Evolutionary conservation across 2,113 vertebrate genomes (phyloP).

Genomic region (Lepisosteus oculatus): DNA sequence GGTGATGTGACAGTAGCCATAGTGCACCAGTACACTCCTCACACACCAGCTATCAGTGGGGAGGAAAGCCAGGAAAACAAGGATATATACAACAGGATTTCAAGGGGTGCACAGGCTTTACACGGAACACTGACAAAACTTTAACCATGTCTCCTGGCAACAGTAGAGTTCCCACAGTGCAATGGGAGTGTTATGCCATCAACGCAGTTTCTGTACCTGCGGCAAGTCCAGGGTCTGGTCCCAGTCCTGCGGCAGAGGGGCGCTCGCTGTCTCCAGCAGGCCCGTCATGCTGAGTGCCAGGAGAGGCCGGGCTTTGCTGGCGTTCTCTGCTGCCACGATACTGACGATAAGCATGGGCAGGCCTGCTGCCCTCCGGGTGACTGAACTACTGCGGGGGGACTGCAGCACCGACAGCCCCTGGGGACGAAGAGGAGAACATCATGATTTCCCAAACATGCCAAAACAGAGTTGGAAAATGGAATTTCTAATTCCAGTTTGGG

Average conservation of each 20-base stretch:
- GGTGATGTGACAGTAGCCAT: too few species aligned
- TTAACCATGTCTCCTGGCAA: too few species aligned
- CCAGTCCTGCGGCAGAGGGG: conserved; percentile 62
- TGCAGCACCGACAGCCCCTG: conserved; percentile 70
- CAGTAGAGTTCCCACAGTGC: too few species aligned
- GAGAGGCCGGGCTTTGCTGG: conserved; percentile 54
- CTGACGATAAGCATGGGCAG: conserved; percentile 83
- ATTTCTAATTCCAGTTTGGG: too few species aligned
- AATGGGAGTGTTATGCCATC: not conserved
- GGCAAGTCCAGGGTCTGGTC: conserved; percentile 84
- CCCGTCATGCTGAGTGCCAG: conserved; percentile 60
- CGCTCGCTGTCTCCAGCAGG: conserved; percentile 61
- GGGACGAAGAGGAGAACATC: not conserved
- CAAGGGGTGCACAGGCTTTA: too few species aligned
- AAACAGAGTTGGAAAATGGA: too few species aligned
- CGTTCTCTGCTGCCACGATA: conserved; percentile 69
- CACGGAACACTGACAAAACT: too few species aligned
- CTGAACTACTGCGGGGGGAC: conserved; percentile 66
- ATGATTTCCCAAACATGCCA: too few species aligned
- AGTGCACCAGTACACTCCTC: too few species aligned
- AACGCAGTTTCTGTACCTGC: conserved; percentile 56
- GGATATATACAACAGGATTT: too few species aligned
- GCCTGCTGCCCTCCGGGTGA: conserved; percentile 78
- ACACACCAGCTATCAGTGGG: too few species aligned
- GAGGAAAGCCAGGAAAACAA: too few species aligned